Percentiles rank a stretch among this genome's conserved stretches.
Conservation (phyloP, 2,888 invertebrate genomes). For the Eristalinus sepulchralis region DNA sequence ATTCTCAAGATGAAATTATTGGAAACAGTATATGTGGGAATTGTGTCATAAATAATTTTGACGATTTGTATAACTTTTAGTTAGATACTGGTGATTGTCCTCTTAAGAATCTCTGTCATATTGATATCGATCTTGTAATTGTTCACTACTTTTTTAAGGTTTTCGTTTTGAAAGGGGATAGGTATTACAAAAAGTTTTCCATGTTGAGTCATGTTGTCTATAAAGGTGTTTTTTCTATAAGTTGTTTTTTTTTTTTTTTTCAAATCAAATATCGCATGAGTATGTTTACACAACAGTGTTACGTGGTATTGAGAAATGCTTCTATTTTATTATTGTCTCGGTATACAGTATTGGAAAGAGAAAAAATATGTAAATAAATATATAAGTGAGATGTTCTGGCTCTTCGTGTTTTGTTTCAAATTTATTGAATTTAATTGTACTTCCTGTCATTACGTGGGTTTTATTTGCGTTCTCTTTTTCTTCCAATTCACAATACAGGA, state of each 20-base stretch:
- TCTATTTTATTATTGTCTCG: neutral
- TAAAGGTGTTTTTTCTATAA: neutral
- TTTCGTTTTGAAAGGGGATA: too few relatives aligned
- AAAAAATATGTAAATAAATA: neutral
- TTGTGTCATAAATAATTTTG: too few relatives aligned
- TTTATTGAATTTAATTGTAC: conserved; percentile 42
- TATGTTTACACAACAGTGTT: neutral
- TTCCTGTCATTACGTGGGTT: conserved; percentile 57
- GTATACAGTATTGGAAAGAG: neutral
- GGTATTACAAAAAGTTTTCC: too few relatives aligned
- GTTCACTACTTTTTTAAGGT: too few relatives aligned
- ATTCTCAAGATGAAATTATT: too few relatives aligned
- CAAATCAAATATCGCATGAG: neutral
- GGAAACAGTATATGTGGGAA: too few relatives aligned
- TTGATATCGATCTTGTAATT: too few relatives aligned
- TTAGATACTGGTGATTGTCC: too few relatives aligned
- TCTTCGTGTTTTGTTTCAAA: conserved; percentile 7
- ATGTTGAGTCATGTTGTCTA: neutral
- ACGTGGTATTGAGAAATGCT: neutral
- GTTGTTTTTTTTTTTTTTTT: neutral
- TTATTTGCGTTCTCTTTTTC: conserved; percentile 69
- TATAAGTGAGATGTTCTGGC: neutral
- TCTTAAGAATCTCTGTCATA: too few relatives aligned
- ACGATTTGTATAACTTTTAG: too few relatives aligned
- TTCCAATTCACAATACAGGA: conserved; percentile 72